Evolutionary conservation across 2,888 invertebrate species (phyloP).

Genomic region (Rambutsinella grinnellia): DNA sequence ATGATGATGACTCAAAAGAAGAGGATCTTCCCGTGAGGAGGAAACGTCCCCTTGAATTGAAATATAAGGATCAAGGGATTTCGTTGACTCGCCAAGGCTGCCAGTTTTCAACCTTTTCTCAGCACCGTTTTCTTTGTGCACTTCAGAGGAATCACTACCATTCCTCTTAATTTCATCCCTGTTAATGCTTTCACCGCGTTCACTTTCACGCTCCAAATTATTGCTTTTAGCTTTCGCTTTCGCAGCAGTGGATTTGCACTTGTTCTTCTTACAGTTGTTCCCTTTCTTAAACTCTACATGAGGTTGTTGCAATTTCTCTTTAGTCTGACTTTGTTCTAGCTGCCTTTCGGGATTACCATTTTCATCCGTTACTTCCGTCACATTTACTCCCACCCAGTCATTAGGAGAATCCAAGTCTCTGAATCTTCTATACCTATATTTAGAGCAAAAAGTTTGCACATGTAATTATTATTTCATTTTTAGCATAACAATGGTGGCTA

Average conservation of each 20-base stretch:
- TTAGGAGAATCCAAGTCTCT: too few species aligned
- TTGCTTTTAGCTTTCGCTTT: background rate
- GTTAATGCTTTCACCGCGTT: background rate
- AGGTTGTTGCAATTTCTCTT: too few species aligned
- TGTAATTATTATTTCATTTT: too few species aligned
- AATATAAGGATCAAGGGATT: slow-evolving; percentile 22
- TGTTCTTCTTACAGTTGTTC: background rate
- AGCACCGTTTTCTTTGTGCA: background rate
- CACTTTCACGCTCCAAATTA: background rate
- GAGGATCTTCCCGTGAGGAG: slow-evolving; percentile 7
- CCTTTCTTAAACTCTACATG: too few species aligned
- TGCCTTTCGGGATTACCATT: too few species aligned
- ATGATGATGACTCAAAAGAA: background rate
- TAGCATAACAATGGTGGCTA: too few species aligned
- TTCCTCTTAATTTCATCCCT: background rate
- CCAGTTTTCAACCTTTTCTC: background rate
- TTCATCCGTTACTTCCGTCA: too few species aligned
- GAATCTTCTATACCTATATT: too few species aligned
- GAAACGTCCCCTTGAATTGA: slow-evolving; percentile 15
- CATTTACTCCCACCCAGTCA: too few species aligned
- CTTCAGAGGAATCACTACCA: background rate
- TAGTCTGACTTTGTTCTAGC: too few species aligned
- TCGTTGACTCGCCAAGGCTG: background rate
- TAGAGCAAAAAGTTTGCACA: too few species aligned
- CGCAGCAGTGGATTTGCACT: background rate